Conservation (phyloP, 2,113 vertebrate species). For the Ophiodon elongatus region DNA sequence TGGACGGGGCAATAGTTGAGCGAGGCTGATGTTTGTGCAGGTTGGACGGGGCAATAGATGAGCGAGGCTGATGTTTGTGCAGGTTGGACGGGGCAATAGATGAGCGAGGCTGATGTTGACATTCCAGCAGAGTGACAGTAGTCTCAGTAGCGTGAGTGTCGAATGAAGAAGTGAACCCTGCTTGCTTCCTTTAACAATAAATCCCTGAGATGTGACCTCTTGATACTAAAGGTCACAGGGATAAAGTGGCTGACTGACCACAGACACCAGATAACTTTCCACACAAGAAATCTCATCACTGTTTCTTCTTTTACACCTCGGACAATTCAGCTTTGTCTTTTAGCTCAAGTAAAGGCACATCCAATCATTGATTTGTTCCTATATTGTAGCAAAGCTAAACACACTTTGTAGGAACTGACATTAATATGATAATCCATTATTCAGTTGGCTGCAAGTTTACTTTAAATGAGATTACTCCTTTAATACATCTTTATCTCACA, state of each 20-base stretch:
- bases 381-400: neutral
- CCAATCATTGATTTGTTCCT: neutral
- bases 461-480: neutral
- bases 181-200: neutral
- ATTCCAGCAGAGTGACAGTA: too few species aligned
- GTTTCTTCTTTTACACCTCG: neutral
- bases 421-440: neutral
- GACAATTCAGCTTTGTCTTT: neutral
- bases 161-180: neutral
- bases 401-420: too few species aligned
- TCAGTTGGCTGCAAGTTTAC: neutral
- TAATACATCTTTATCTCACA: neutral
- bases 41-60: too few species aligned
- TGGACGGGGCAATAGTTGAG: too few species aligned
- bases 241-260: neutral
- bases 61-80: neutral
- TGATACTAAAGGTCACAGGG: neutral
- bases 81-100: neutral
- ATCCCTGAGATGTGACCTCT: neutral
- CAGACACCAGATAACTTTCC: too few species aligned
- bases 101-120: neutral
- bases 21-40: too few species aligned
- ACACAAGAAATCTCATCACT: neutral
- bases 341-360: neutral
- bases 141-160: neutral